phyloP scores from a whole-genome alignment of 2,797 vertebrate genomes.

The Danio choprae region DNA sequence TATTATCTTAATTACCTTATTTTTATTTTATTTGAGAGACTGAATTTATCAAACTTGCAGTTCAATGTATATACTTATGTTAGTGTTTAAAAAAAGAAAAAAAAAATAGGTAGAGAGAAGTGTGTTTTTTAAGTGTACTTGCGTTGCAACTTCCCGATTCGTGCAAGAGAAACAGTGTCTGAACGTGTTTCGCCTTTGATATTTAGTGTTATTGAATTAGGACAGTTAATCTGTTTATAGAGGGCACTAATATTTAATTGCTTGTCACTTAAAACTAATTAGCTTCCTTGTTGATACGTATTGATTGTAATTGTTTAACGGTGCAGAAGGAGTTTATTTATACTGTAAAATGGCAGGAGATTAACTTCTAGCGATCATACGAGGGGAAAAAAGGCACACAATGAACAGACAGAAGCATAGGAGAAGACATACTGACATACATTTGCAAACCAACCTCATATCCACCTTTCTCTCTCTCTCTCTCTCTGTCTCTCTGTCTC shows the following conservation, averaged over 20 bases:
- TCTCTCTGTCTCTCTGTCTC: not conserved
- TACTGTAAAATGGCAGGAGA: slow-evolving; percentile 39
- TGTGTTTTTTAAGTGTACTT: no score
- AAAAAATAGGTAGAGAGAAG: no score
- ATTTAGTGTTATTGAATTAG: slow-evolving; percentile 58
- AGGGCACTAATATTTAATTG: slow-evolving; percentile 61
- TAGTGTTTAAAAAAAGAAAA: no score
- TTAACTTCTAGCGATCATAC: slow-evolving; percentile 10
- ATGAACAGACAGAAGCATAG: not conserved
- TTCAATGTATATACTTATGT: no score
- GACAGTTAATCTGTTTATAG: slow-evolving; percentile 56
- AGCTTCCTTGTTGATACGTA: slow-evolving; percentile 55
- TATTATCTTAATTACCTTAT: no score
- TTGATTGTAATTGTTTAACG: slow-evolving; percentile 55
- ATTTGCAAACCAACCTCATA: slow-evolving; percentile 14
- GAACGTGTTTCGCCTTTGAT: slow-evolving; percentile 42
- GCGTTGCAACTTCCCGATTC: no score
- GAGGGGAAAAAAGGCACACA: not conserved
- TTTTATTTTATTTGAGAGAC: no score
- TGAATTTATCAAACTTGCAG: no score
- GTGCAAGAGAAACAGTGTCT: not conserved
- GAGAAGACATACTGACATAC: not conserved
- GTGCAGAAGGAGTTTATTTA: slow-evolving; percentile 46
- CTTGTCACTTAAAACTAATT: slow-evolving; percentile 59
- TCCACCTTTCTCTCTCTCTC: not conserved